Evolutionary conservation across 2,888 invertebrate genomes (phyloP).

Genomic region (Mythimna lalbum): DNA sequence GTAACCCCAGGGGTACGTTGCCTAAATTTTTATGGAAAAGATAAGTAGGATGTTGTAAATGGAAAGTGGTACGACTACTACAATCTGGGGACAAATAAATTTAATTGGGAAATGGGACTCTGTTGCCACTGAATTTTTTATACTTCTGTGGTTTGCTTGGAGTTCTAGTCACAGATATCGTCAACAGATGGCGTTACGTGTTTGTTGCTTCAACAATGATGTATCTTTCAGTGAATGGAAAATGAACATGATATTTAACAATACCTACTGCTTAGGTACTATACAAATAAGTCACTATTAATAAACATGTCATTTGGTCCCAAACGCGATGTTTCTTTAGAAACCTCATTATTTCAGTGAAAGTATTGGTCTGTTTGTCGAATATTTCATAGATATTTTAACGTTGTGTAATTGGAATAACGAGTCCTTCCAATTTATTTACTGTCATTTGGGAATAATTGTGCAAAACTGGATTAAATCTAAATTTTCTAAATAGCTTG

Average conservation of each 20-base stretch:
- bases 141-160: constrained; percentile 42
- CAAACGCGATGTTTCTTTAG: neutral
- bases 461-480: neutral
- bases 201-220: too few species aligned
- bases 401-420: neutral
- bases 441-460: neutral
- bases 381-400: neutral
- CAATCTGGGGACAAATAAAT: constrained; percentile 75
- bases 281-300: neutral
- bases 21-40: constrained; percentile 64
- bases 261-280: neutral
- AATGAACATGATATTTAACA: neutral
- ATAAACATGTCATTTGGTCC: neutral
- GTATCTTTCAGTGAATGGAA: neutral
- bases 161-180: constrained; percentile 26
- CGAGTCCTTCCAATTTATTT: neutral
- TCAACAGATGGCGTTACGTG: constrained; percentile 29
- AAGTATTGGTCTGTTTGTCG: constrained; percentile 4
- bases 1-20: constrained; percentile 35
- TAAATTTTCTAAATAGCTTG: too few species aligned
- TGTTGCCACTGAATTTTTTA: constrained; percentile 50
- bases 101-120: constrained; percentile 68
- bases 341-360: neutral
- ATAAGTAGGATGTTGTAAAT: constrained; percentile 71
- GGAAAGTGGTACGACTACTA: constrained; percentile 66